Percentiles rank a stretch among this genome's conserved stretches.
These are phyloP conservation scores for Cyclophora punctaria DNA, from an alignment of 2,888 invertebrate species.

Conservation along the genomic window DNA sequence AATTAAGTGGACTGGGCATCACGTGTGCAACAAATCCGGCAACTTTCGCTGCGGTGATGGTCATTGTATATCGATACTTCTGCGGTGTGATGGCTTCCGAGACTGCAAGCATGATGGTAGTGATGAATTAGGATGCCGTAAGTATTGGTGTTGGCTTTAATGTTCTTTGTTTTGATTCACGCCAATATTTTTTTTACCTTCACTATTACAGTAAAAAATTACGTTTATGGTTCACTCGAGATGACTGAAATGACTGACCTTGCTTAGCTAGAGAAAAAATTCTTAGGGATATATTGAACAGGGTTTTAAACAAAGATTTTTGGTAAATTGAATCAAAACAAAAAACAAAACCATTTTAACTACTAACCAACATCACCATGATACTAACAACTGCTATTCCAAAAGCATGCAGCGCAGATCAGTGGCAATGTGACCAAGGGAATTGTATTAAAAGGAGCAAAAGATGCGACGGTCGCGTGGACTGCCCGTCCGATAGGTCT, in stretches of 20 bases:
- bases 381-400: constrained; percentile 13
- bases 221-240: too few species aligned
- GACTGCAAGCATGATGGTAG: constrained; percentile 81
- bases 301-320: too few species aligned
- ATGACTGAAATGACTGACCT: too few species aligned
- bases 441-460: constrained; percentile 76
- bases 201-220: too few species aligned
- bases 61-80: constrained; percentile 79
- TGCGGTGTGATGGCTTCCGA: constrained; percentile 82
- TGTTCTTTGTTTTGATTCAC: not conserved
- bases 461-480: constrained; percentile 79
- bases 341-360: constrained; percentile 3
- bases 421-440: constrained; percentile 85
- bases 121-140: constrained; percentile 79
- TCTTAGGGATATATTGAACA: too few species aligned
- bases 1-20: constrained; percentile 48
- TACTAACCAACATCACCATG: constrained; percentile 8
- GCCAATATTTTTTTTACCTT: not conserved
- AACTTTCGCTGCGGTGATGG: constrained; percentile 84
- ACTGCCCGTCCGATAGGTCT: constrained; percentile 82
- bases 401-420: constrained; percentile 79
- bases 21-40: constrained; percentile 63
- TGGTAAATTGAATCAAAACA: constrained; percentile 1
- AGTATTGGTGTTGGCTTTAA: constrained; percentile 39
- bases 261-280: too few species aligned